Percentiles rank a stretch among this genome's conserved stretches.
Conservation (phyloP, 2,797 vertebrate genomes). For the Eospalax fontanierii region DNA sequence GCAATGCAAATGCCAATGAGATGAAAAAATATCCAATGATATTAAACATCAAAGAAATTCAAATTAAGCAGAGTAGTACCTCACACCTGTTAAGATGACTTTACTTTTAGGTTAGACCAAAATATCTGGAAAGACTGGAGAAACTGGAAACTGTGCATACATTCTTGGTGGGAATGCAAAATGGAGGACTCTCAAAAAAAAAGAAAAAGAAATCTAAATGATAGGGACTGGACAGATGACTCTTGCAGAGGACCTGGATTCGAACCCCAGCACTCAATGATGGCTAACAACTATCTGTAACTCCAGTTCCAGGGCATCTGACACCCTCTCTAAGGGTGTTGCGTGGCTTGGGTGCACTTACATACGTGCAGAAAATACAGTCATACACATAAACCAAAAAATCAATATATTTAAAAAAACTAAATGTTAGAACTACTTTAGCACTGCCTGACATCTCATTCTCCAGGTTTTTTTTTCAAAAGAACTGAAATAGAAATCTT, state of each 20-base stretch:
- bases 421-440: background rate
- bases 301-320: no score
- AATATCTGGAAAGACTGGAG: background rate
- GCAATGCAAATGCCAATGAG: background rate
- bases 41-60: background rate
- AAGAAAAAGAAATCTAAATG: conserved; percentile 8
- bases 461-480: background rate
- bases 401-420: background rate
- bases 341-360: no score
- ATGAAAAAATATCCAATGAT: background rate
- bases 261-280: no score
- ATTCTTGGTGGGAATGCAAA: background rate
- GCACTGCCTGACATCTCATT: no score
- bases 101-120: background rate
- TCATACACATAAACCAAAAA: no score
- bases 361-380: no score
- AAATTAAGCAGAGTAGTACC: background rate
- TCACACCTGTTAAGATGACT: background rate
- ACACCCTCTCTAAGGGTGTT: no score
- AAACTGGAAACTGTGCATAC: background rate
- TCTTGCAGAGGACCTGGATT: no score
- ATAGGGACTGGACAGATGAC: background rate
- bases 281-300: no score
- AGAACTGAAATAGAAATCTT: background rate
- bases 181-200: no score